Base-by-base conservation (phyloP, 2,113 vertebrate species). In the Pelvicachromis taeniatus region DNA sequence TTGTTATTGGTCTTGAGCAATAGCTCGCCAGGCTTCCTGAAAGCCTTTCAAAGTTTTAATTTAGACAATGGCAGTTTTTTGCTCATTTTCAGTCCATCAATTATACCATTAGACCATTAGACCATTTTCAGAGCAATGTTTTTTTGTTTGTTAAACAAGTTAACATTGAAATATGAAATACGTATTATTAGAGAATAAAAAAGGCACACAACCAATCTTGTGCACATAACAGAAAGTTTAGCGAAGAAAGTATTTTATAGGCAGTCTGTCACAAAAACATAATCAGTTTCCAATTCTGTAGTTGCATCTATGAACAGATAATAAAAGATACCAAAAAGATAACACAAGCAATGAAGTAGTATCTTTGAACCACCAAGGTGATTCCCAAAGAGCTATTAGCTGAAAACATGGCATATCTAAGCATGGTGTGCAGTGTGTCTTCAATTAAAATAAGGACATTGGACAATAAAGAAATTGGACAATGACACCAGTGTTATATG, bases 21-120 rank as follows among this genome's bases (percentile, higher is more conserved):
- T 7, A 70, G 40, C 4, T 70, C 16, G 26, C 26, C 42, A 42
- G 40, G 40, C 10, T 42, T 42, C 13, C 40, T 42, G 40, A 26
- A 45, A 17, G 38, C 26, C 3, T 70, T 45, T 23, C 2, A 73
- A 10, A 7, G 68, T 3, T 73, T 73, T 12, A 7, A 48, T 48
- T 48, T 48, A 48, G 42, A 73, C 23, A 29, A 4, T 1, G 16
- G 6, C 23, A 48, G 16, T 29, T 48, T 48, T 73, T 73, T 14
- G 0, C 68, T 48, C 0, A 68, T 68, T 42, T 68, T 68, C 63
- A 68, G 0, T 16, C 61, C 19, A 65, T 38, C 0, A 0, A 19
- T 40, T 65, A 21, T 4, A 42, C 63, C 63, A 42, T 26, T 26
- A 26, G 26, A 26, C 26, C 26, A 26, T 26, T 26, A 26, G 40